Percentiles rank a stretch among this genome's conserved stretches.
Conservation (phyloP, 2,797 vertebrate species). For the Acrossocheilus wenchowensis region DNA sequence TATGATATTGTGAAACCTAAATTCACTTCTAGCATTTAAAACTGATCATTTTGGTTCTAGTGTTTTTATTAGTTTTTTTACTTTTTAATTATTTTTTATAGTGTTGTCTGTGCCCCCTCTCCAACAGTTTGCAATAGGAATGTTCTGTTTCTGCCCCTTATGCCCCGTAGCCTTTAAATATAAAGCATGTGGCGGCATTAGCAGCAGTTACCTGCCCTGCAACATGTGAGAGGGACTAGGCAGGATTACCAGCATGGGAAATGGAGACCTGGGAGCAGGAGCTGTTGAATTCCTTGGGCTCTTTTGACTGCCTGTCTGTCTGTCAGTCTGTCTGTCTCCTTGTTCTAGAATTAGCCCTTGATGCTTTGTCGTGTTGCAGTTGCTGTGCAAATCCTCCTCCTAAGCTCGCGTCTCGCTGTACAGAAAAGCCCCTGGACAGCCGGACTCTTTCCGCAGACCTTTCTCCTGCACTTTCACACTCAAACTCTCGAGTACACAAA, state of each 20-base stretch:
- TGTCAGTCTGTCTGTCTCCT: conserved; percentile 34
- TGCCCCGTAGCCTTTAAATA: conserved; percentile 71
- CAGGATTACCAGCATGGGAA: conserved; percentile 53
- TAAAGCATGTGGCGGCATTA: conserved; percentile 76
- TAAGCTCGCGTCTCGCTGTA: conserved; percentile 74
- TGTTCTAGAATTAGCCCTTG: conserved; percentile 47
- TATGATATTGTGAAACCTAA: neutral
- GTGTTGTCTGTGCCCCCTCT: too few relatives aligned
- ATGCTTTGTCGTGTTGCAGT: conserved; percentile 68
- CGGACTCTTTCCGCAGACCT: conserved; percentile 67
- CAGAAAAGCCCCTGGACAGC: conserved; percentile 70
- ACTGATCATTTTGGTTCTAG: neutral
- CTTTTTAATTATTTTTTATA: too few relatives aligned
- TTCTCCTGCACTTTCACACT: conserved; percentile 4
- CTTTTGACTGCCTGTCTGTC: conserved; percentile 35
- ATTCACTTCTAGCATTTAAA: neutral
- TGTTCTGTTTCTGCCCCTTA: conserved; percentile 8
- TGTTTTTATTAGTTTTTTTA: neutral
- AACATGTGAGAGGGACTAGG: conserved; percentile 67
- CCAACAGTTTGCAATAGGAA: conserved; percentile 58
- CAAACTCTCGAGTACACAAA: neutral
- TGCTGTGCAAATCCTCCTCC: conserved; percentile 74
- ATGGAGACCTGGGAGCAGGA: conserved; percentile 77
- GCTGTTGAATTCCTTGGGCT: conserved; percentile 80
- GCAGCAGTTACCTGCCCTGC: conserved; percentile 77